Evolutionary conservation across 2,113 vertebrate genomes (phyloP).

Genomic region (Maccullochella peelii): DNA sequence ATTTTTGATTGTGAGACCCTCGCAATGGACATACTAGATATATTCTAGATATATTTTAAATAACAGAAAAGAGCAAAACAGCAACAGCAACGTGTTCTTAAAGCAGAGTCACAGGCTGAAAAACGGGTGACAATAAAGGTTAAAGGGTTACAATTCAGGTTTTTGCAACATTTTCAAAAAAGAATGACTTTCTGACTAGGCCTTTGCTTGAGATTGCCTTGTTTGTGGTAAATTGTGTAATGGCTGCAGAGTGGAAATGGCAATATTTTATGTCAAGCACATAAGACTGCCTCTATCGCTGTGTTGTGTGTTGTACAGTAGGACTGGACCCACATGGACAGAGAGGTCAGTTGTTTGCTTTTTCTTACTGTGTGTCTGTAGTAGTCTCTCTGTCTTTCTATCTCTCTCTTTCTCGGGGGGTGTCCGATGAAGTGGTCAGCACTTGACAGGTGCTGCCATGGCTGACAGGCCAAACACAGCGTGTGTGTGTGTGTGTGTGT

Average conservation of each 20-base stretch:
- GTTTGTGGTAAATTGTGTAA: not conserved
- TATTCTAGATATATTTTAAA: too few species aligned
- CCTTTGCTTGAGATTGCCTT: not conserved
- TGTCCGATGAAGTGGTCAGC: constrained; percentile 80
- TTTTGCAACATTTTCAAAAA: not conserved
- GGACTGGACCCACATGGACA: constrained; percentile 46
- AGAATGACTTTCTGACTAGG: not conserved
- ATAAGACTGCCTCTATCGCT: not conserved
- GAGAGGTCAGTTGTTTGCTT: constrained; percentile 44
- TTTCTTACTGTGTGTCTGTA: constrained; percentile 19
- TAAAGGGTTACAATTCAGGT: not conserved
- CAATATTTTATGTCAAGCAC: not conserved
- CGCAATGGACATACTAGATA: not conserved
- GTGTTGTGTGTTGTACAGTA: constrained; percentile 10
- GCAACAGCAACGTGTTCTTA: not conserved
- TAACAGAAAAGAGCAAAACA: not conserved
- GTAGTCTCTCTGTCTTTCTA: constrained; percentile 20
- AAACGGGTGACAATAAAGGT: not conserved
- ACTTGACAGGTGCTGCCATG: constrained; percentile 77
- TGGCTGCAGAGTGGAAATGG: not conserved
- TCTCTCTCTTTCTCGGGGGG: constrained; percentile 37
- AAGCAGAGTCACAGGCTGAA: not conserved
- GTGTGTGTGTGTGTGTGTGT: constrained; percentile 32
- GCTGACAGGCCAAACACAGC: constrained; percentile 73
- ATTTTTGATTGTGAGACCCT: not conserved